Evolutionary conservation across 2,797 vertebrate genomes (phyloP), one percentile per base, ranked within the genome.

Genomic region (Falco biarmicus): DNA sequence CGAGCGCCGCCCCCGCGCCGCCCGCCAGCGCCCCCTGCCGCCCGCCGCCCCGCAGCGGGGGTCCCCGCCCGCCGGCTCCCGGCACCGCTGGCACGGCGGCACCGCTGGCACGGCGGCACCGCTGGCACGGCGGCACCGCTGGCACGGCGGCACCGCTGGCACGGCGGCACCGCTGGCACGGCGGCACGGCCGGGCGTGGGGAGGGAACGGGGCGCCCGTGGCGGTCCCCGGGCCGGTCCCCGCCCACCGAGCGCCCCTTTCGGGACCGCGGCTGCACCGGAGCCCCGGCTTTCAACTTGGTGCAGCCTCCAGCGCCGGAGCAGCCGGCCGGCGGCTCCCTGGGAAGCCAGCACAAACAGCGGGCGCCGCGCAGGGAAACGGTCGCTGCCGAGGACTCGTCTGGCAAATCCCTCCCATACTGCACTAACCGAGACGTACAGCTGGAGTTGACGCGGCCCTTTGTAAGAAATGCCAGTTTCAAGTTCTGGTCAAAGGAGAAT

Each of bases 281-380:
- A 70, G 39, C 57, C 29, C 39, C 8, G 13, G 1, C 18, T 48
- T 60, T 26, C 54, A 41, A 4, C 48, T 66, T 54, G 43, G 25
- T 6, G 4, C 68, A 25, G 20, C 5, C 18, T 13, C 56, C 19
- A 21, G 26, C 19, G 8, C 8, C 6, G 2, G 21, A 22, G 32
- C 2, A 7, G 16, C 3, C 8, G 66, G 24, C 41, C 15, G 3
- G 4, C 25, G 1, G 41, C 0, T 4, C 6, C 29, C 26, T 7
- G 12, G 16, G 22, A 41, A 6, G 2, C 6, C 5, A 8, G n/a
- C 50, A 26, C 20, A 3, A 19, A 11, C 54, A 1, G 6, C 11
- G 6, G 37, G 28, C 5, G 54, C 47, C 12, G 69, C 65, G 4
- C 2, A 45, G 37, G 5, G 7, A 11, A 32, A 5, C 3, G n/a